Conservation (phyloP, 2,888 invertebrate genomes). For the Bembecia ichneumoniformis region DNA sequence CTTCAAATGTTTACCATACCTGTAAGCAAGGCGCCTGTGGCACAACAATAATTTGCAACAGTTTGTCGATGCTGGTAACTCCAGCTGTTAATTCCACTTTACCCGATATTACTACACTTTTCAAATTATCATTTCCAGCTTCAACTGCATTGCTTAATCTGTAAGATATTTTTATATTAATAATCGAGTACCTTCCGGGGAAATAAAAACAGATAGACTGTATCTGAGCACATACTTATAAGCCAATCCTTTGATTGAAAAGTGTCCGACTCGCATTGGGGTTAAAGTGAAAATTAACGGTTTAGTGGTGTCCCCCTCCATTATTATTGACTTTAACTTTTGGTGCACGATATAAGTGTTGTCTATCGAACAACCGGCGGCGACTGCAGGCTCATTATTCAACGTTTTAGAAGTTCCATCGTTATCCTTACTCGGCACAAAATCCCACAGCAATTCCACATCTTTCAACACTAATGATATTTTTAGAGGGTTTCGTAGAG, state of each 20-base stretch:
- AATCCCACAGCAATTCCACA: slow-evolving; percentile 81
- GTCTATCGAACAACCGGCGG: slow-evolving; percentile 34
- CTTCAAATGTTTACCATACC: slow-evolving; percentile 54
- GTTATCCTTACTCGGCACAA: slow-evolving; percentile 35
- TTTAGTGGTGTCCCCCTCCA: slow-evolving; percentile 75
- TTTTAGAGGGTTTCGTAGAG: slow-evolving; percentile 82
- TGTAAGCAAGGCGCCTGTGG: slow-evolving; percentile 87
- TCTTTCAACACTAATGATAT: slow-evolving; percentile 79
- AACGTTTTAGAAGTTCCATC: slow-evolving; percentile 26
- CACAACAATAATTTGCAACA: slow-evolving; percentile 82
- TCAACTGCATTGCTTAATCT: slow-evolving; percentile 52
- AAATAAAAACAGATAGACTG: no score
- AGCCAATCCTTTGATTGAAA: slow-evolving; percentile 81
- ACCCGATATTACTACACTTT: slow-evolving; percentile 68
- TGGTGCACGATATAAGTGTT: slow-evolving; percentile 69
- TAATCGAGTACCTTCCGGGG: slow-evolving; percentile 77
- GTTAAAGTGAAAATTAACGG: slow-evolving; percentile 79
- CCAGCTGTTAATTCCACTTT: slow-evolving; percentile 70
- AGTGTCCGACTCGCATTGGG: slow-evolving; percentile 80
- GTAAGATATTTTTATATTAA: slow-evolving; percentile 51
- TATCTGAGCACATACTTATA: slow-evolving; percentile 63
- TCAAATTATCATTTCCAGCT: slow-evolving; percentile 39
- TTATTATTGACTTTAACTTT: slow-evolving; percentile 64
- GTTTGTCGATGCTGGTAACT: slow-evolving; percentile 75
- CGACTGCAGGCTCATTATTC: slow-evolving; percentile 44